Evolutionary conservation across 1,140 invertebrate genomes (phyloP), one percentile per base, ranked within the genome.

Genomic region (Thereuonema tuberculata): DNA sequence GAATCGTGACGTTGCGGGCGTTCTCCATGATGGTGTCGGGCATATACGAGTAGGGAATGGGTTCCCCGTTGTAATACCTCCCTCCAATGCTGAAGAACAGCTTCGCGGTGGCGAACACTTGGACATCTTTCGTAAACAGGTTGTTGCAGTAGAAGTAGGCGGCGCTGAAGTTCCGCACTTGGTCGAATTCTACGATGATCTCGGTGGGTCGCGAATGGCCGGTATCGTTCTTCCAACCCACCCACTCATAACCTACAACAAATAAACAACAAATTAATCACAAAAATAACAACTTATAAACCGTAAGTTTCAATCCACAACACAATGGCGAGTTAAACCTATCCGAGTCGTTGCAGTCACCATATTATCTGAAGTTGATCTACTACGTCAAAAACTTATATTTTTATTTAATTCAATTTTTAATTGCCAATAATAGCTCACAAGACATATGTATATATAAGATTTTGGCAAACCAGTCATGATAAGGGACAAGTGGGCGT

Each of bases 181-280:
- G 78, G 68, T 91, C 87, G 74, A 95, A 95, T 72, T 92, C 85
- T 73, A 94, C 93, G 62, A 84, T 82, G 62, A 90, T 81, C 66
- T 86, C 84, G 0, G 87, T 77, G 0, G 83, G 80, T 65, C 78
- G 78, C 1, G 77, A 76, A 20, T 77, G 73, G 15, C 82, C 77
- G 1, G 80, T 79, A 65, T 92, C 88, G 74, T 92, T 92, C 62
- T 82, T 81, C 91, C 92, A 95, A 0, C 91, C 91, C 9, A 95
- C 86, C 92, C 92, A 95, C 27, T 85, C 83, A 70, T 85, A 85
- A 55, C 86, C 87, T 78, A 73, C 25, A 73, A 72, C 62, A 66
- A 66, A 73, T 5, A 50, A 50, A 21, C 5, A 24, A 50, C 3
- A 50, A 50, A 37, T n/a, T n/a, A n/a, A n/a, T n/a, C n/a, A n/a